These are phyloP conservation scores for Murina feae DNA, from an alignment of 2,113 vertebrate species.

Conservation along the genomic window DNA sequence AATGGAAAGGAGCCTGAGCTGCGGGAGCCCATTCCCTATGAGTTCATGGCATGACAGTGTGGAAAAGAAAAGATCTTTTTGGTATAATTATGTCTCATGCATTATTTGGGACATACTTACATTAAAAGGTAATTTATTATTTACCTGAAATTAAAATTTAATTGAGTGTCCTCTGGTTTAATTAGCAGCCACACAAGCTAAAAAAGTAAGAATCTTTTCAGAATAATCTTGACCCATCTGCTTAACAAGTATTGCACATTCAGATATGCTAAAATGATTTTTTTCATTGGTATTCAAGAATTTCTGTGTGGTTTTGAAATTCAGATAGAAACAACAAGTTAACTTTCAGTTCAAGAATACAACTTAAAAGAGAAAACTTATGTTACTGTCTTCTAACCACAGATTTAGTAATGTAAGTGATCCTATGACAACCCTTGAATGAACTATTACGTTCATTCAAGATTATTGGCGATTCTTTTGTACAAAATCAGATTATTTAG, in stretches of 20 bases:
- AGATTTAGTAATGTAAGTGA: not conserved
- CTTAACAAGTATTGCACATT: not conserved
- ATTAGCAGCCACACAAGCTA: not conserved
- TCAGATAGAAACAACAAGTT: not conserved
- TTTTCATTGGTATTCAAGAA: not conserved
- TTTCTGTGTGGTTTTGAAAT: not conserved
- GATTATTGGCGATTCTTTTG: not conserved
- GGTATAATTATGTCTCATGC: not conserved
- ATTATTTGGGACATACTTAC: not conserved
- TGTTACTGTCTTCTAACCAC: not conserved
- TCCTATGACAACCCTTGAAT: not conserved
- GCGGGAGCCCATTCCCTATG: not conserved
- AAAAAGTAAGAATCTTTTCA: not conserved
- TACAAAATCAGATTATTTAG: not conserved
- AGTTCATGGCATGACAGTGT: not conserved
- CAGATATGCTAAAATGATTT: not conserved
- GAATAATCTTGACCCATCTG: not conserved
- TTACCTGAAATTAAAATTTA: not conserved
- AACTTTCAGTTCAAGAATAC: not conserved
- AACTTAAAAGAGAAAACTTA: slow-evolving; percentile 30
- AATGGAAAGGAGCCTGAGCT: not conserved
- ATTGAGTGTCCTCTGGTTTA: not conserved
- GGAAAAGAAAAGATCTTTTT: not conserved
- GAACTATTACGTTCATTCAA: not conserved
- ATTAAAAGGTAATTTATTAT: not conserved